Percentiles rank a stretch among this genome's conserved stretches.
phyloP scores from a whole-genome alignment of 1,140 invertebrate genomes.

The Pteromalus puparum region DNA sequence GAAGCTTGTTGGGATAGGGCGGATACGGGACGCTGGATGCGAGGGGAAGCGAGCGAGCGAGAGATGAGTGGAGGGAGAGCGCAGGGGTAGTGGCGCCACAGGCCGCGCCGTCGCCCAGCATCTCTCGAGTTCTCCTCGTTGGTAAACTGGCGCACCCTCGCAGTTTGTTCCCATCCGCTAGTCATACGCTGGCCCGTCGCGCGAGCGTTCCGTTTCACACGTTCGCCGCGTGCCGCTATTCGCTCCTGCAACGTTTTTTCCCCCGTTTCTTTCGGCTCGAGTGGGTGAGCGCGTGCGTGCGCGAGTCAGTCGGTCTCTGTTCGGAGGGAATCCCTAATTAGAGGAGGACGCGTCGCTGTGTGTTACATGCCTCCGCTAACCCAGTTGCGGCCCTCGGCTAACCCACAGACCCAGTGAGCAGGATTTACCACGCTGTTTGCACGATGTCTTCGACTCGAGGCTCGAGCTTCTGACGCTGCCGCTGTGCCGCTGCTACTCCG shows the following conservation, averaged over 20 bases:
- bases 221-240: slow-evolving; percentile 30
- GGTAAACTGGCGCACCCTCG: slow-evolving; percentile 70
- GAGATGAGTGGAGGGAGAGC: slow-evolving; percentile 46
- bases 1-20: slow-evolving; percentile 47
- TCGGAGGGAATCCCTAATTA: background rate
- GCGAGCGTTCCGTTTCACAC: slow-evolving; percentile 59
- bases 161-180: slow-evolving; percentile 63
- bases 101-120: slow-evolving; percentile 75
- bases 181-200: slow-evolving; percentile 73
- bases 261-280: slow-evolving; percentile 17
- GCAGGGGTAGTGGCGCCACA: slow-evolving; percentile 69
- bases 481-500: too few relatives aligned
- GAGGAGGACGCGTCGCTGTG: background rate
- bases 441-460: background rate
- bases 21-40: background rate
- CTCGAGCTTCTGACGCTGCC: background rate
- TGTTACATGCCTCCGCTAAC: background rate
- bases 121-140: slow-evolving; percentile 62
- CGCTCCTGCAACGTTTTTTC: background rate
- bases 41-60: background rate
- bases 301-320: too few relatives aligned
- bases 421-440: background rate
- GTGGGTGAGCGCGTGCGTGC: too few relatives aligned
- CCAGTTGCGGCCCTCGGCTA: background rate
- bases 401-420: background rate